Evolutionary conservation across 2,888 invertebrate genomes (phyloP), one percentile per base, ranked within the genome.

Genomic region (Operophtera brumata): DNA sequence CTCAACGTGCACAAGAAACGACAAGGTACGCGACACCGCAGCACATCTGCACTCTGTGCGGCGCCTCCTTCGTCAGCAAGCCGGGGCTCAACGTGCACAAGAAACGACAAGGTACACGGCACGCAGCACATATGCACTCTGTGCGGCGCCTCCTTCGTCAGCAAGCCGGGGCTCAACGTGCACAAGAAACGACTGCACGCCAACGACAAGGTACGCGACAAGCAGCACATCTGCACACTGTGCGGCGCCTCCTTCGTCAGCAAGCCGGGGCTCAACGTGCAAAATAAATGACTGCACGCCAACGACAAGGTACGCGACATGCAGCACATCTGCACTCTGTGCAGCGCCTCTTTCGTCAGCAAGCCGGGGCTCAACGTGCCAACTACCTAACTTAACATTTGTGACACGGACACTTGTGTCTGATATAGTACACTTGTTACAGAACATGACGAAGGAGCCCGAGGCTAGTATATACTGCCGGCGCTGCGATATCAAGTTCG

Each of bases 181-280:
- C 87, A 87, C 60, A 79, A 75, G 63, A 76, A 76, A 10, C 53
- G 61, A 0, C 60, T 67, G 54, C 71, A 71, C 32, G 47, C 59
- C 6, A 51, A 36, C 5, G 57, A 61, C 34, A 65, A 64, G 60
- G 62, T 64, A 41, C 10, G 1, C 30, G 1, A 4, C 8, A 8
- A 8, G 6, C 10, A n/a, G n/a, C n/a, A n/a, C n/a, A n/a, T n/a
- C n/a, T n/a, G n/a, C n/a, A n/a, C n/a, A n/a, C 26, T 75, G 1
- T 87, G 88, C 62, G 88, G 88, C 0, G 80, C 73, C 0, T 83
- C 86, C 0, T 87, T 86, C 65, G 85, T 86, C 36, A 86, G 85
- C 51, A 69, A 66, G 20, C 62, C 73, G 1, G 88, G 87, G 0
- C 71, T 87, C n/a, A 73, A 75, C 8, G 75, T 78, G 49, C 87